Percentiles rank a stretch among this genome's conserved stretches.
phyloP scores from a whole-genome alignment of 2,113 vertebrate genomes.

The Naja naja region DNA sequence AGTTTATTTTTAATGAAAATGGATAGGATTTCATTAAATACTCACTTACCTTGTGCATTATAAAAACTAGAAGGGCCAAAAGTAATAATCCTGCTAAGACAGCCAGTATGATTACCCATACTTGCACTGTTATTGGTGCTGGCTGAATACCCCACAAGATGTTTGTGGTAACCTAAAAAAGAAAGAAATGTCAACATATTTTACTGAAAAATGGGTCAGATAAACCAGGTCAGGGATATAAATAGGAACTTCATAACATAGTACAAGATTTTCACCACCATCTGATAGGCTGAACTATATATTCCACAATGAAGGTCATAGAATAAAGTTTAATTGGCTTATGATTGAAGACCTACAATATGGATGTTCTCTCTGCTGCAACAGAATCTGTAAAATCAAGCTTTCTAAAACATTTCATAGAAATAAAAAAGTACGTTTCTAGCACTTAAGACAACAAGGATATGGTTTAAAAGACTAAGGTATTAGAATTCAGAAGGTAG shows the following conservation, averaged over 20 bases:
- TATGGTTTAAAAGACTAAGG: not conserved
- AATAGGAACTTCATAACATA: not conserved
- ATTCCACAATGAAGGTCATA: not conserved
- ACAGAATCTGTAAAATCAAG: not conserved
- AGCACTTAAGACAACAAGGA: not conserved
- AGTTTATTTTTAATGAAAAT: not conserved
- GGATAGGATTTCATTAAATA: not conserved
- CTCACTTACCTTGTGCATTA: constrained; percentile 92
- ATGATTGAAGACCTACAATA: not conserved
- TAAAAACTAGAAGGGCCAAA: constrained; percentile 90
- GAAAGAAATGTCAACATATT: constrained; percentile 11
- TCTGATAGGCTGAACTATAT: not conserved
- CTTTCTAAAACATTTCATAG: not conserved
- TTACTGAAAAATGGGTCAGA: not conserved
- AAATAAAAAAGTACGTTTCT: not conserved
- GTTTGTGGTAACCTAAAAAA: constrained; percentile 81
- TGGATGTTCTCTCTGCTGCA: not conserved
- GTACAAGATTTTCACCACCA: not conserved
- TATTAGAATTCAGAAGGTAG: not conserved
- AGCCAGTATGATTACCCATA: constrained; percentile 93
- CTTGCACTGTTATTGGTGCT: constrained; percentile 78
- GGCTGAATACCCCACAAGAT: constrained; percentile 87
- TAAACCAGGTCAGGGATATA: not conserved
- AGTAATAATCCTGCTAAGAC: constrained; percentile 90
- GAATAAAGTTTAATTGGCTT: not conserved